Evolutionary conservation across 2,888 invertebrate genomes (phyloP).

Genomic region (Cantharis rufa): DNA sequence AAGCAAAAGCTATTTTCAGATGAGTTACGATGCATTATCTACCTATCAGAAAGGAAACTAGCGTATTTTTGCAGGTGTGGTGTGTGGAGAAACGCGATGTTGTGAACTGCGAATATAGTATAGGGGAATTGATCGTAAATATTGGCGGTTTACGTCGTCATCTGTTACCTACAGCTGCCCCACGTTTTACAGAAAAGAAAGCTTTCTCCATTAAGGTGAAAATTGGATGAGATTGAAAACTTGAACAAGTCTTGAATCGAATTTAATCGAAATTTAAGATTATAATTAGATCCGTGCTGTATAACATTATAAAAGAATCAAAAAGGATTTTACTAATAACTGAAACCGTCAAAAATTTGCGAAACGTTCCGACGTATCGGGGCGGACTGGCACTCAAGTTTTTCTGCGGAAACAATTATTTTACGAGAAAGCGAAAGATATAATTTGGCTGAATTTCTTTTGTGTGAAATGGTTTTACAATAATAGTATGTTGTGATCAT

Average conservation of each 20-base stretch:
- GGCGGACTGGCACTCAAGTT: not conserved
- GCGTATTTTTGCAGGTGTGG: slow-evolving; percentile 57
- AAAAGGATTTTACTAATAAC: not conserved
- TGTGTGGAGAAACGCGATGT: slow-evolving; percentile 46
- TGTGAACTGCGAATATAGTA: slow-evolving; percentile 44
- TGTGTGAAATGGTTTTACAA: too few relatives aligned
- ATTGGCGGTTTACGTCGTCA: slow-evolving; percentile 56
- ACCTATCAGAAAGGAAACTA: slow-evolving; percentile 55
- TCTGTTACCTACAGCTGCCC: slow-evolving; percentile 52
- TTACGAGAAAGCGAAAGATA: too few relatives aligned
- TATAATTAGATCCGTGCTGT: slow-evolving; percentile 1
- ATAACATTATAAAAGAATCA: slow-evolving; percentile 9
- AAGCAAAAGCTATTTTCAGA: slow-evolving; percentile 55
- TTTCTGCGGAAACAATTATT: not conserved
- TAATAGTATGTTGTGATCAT: too few relatives aligned
- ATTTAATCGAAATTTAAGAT: not conserved
- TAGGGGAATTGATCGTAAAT: slow-evolving; percentile 54
- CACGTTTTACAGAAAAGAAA: slow-evolving; percentile 23
- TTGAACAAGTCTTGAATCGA: not conserved
- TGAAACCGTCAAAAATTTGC: not conserved
- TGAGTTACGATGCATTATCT: slow-evolving; percentile 58
- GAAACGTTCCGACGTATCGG: not conserved
- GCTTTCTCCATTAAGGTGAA: slow-evolving; percentile 22
- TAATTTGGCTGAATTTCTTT: too few relatives aligned
- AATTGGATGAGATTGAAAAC: slow-evolving; percentile 22